These are phyloP conservation scores for Willowsia nigromaculata DNA, from an alignment of 2,888 invertebrate species.

Conservation along the genomic window DNA sequence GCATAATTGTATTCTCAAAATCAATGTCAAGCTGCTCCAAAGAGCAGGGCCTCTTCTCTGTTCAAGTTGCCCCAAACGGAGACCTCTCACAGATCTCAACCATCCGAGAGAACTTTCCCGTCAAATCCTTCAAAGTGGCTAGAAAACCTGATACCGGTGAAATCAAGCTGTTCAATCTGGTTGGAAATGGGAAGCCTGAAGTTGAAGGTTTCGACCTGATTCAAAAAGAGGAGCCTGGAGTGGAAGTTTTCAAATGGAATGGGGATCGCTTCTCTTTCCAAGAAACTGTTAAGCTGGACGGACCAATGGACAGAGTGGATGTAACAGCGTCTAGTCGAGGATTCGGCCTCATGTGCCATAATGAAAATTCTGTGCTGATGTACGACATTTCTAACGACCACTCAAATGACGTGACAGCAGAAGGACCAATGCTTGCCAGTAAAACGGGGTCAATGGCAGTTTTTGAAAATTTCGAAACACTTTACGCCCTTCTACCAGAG, in stretches of 20 bases:
- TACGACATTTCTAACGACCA: constrained; percentile 23
- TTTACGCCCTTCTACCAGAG: constrained; percentile 61
- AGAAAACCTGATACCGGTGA: not conserved
- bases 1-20: constrained; percentile 49
- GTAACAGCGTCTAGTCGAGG: not conserved
- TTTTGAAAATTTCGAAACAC: constrained; percentile 47
- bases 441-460: not conserved
- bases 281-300: not conserved
- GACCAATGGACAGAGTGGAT: constrained; percentile 37
- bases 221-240: not conserved
- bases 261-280: not conserved
- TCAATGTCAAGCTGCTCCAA: constrained; percentile 43
- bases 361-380: not conserved
- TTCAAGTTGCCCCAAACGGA: constrained; percentile 15
- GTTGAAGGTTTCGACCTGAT: constrained; percentile 19
- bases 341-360: constrained; percentile 43
- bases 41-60: constrained; percentile 10
- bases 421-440: constrained; percentile 2
- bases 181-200: not conserved
- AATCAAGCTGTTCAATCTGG: constrained; percentile 8
- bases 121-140: constrained; percentile 45
- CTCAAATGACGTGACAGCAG: not conserved
- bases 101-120: not conserved
- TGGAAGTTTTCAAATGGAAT: constrained; percentile 1
- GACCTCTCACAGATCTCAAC: not conserved